phyloP scores from a whole-genome alignment of 2,797 vertebrate species.

The Gila robusta region DNA sequence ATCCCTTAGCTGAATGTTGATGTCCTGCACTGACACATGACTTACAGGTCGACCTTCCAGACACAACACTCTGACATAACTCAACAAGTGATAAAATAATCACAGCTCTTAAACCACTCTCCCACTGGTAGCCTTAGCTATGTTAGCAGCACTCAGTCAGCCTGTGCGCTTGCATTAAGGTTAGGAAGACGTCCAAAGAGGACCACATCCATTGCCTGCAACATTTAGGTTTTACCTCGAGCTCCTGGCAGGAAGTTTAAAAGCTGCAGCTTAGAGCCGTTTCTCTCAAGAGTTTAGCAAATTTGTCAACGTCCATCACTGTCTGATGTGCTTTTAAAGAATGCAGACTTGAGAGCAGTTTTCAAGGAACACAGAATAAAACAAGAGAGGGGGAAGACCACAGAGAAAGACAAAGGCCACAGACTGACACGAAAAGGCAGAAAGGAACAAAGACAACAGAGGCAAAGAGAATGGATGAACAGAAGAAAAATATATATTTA shows the following conservation, averaged over 20 bases:
- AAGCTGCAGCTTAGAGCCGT: constrained; percentile 16
- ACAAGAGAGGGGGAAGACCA: background rate
- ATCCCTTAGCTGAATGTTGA: constrained; percentile 10
- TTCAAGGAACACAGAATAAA: constrained; percentile 14
- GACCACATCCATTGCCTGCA: background rate
- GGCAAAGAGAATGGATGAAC: background rate
- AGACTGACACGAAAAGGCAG: constrained; percentile 9
- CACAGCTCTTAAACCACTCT: constrained; percentile 30
- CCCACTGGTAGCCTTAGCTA: constrained; percentile 11
- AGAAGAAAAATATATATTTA: background rate
- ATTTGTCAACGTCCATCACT: constrained; percentile 40
- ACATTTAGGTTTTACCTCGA: constrained; percentile 21
- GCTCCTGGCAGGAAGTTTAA: constrained; percentile 26
- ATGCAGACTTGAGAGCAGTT: constrained; percentile 48
- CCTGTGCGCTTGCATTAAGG: background rate
- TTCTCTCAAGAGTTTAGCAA: constrained; percentile 51
- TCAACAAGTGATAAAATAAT: background rate
- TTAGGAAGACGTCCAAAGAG: background rate
- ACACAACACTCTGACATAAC: constrained; percentile 12
- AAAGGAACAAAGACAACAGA: constrained; percentile 8
- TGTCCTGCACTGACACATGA: constrained; percentile 14
- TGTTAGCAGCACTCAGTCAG: constrained; percentile 30
- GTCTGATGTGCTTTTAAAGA: constrained; percentile 50
- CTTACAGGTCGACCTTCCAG: constrained; percentile 13
- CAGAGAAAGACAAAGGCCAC: constrained; percentile 11